Evolutionary conservation across 2,113 vertebrate genomes (phyloP).

Genomic region (Melospiza melodia): DNA sequence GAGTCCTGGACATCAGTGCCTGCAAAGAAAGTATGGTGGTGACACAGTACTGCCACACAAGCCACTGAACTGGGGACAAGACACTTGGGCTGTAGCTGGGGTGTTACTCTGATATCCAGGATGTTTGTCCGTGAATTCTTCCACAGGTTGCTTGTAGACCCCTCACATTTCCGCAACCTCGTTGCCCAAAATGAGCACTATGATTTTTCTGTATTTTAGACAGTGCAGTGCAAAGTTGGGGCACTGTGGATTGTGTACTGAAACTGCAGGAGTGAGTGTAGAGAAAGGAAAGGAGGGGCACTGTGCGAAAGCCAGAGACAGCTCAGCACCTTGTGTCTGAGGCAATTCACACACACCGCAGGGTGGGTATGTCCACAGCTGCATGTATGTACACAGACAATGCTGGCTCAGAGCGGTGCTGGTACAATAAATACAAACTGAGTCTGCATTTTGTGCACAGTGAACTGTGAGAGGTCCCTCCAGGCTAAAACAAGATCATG

Average conservation of each 20-base stretch:
- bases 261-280: background rate
- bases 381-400: background rate
- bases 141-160: background rate
- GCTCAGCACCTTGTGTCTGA: background rate
- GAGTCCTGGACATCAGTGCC: slow-evolving; percentile 82
- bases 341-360: fast-evolving
- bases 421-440: background rate
- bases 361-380: background rate
- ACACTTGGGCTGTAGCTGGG: background rate
- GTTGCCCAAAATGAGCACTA: background rate
- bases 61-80: background rate
- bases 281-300: background rate
- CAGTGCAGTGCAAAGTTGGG: background rate
- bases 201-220: background rate
- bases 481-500: background rate
- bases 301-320: background rate
- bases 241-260: background rate
- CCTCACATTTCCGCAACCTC: background rate
- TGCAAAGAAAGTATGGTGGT: slow-evolving; percentile 78
- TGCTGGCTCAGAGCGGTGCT: background rate
- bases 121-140: background rate
- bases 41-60: background rate
- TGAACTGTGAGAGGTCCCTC: background rate
- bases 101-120: background rate
- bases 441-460: background rate